Evolutionary conservation across 2,113 vertebrate species (phyloP).

Genomic region (Ardeotis arabs): DNA sequence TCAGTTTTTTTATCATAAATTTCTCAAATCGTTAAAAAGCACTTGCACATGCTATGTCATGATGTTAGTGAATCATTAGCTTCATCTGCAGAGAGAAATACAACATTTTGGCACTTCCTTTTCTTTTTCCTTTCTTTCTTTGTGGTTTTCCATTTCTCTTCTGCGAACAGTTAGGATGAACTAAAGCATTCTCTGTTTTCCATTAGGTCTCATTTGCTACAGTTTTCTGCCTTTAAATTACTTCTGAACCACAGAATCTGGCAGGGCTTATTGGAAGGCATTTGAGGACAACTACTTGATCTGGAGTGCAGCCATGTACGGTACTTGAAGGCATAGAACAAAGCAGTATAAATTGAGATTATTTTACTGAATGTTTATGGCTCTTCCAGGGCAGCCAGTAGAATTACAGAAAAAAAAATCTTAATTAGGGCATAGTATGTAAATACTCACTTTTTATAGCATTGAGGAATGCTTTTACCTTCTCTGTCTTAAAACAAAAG

Average conservation of each 20-base stretch:
- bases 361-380: constrained; percentile 76
- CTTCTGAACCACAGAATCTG: constrained; percentile 82
- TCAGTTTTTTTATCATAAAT: neutral
- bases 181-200: constrained; percentile 79
- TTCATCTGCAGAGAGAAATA: constrained; percentile 20
- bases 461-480: constrained; percentile 64
- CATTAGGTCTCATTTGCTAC: constrained; percentile 84
- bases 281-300: constrained; percentile 83
- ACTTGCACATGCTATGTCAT: neutral
- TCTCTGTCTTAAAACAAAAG: constrained; percentile 56
- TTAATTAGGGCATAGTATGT: constrained; percentile 62
- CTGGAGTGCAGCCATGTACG: constrained; percentile 82
- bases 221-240: constrained; percentile 86
- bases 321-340: constrained; percentile 82
- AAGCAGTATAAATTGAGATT: constrained; percentile 76
- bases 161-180: constrained; percentile 66
- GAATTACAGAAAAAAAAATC: constrained; percentile 61
- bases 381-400: constrained; percentile 68
- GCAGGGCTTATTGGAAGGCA: constrained; percentile 79
- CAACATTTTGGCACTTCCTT: constrained; percentile 22
- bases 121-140: constrained; percentile 46
- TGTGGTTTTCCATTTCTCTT: constrained; percentile 64
- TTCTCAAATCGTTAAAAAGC: constrained; percentile 26
- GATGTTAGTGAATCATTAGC: constrained; percentile 11
- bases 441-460: constrained; percentile 65